Percentiles rank a stretch among this genome's conserved stretches.
Conservation (phyloP, 2,113 vertebrate genomes). For the Leptodactylus fuscus region DNA sequence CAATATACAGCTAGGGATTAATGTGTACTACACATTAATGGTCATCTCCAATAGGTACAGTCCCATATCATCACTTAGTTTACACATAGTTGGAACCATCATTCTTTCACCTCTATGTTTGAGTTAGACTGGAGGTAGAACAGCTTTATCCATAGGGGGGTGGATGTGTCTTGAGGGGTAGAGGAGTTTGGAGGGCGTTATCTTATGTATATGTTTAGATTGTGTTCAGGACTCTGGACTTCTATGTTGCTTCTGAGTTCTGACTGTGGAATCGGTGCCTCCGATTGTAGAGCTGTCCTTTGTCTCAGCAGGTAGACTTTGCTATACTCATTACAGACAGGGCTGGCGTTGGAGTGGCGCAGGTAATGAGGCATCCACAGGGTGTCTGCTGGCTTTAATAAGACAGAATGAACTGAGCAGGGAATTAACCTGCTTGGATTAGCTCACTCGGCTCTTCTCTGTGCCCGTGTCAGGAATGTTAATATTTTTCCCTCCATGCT, state of each 20-base stretch:
- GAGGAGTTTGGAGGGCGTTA: no score
- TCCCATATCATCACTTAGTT: no score
- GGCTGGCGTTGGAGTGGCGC: slow-evolving; percentile 67
- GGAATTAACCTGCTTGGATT: neutral
- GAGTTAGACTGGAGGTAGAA: no score
- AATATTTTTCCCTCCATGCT: neutral
- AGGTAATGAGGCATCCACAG: slow-evolving; percentile 72
- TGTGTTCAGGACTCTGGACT: neutral
- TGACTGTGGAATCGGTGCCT: neutral
- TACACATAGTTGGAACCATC: no score
- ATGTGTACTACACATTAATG: no score
- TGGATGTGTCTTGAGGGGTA: no score
- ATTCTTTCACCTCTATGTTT: no score
- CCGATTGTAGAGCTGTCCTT: neutral
- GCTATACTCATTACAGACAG: slow-evolving; percentile 7
- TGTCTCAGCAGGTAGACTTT: neutral
- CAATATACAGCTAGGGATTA: no score
- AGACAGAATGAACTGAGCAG: slow-evolving; percentile 6
- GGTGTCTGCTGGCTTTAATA: slow-evolving; percentile 71
- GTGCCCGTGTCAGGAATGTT: slow-evolving; percentile 17
- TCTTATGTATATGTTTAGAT: no score
- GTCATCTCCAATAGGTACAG: no score
- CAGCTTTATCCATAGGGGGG: no score
- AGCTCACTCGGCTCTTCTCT: slow-evolving; percentile 7
- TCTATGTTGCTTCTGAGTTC: neutral